These are phyloP conservation scores for Volucella zonaria DNA, from an alignment of 2,888 invertebrate genomes.

Conservation along the genomic window DNA sequence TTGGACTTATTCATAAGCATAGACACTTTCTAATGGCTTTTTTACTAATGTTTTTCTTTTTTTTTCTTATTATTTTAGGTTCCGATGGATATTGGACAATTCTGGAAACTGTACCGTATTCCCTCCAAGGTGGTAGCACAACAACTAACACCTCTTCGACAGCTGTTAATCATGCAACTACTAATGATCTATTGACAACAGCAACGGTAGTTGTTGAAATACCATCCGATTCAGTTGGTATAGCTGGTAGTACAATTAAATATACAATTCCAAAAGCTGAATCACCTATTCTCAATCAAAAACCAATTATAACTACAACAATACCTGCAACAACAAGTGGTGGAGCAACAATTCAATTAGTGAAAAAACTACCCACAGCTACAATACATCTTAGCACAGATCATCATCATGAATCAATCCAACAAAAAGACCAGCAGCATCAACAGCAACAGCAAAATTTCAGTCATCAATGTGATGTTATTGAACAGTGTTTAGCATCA, in stretches of 20 bases:
- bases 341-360: conserved; percentile 79
- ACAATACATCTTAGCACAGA: conserved; percentile 30
- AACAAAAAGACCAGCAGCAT: conserved; percentile 17
- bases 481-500: conserved; percentile 62
- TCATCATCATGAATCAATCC: not conserved
- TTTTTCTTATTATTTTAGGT: conserved; percentile 74
- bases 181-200: conserved; percentile 76
- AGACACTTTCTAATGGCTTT: not conserved
- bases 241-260: conserved; percentile 80
- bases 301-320: conserved; percentile 56
- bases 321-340: conserved; percentile 75
- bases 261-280: conserved; percentile 79
- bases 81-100: conserved; percentile 82
- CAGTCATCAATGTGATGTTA: conserved; percentile 60
- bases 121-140: conserved; percentile 76
- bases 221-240: conserved; percentile 79
- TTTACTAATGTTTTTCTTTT: conserved; percentile 29
- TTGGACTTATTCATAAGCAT: not conserved
- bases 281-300: conserved; percentile 61
- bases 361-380: conserved; percentile 76
- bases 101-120: conserved; percentile 81
- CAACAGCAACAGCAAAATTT: conserved; percentile 2
- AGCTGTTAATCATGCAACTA: conserved; percentile 60
- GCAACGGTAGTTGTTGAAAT: conserved; percentile 81
- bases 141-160: conserved; percentile 71